Evolutionary conservation across 2,797 vertebrate species (phyloP), one percentile per base, ranked within the genome.

Genomic region (Muraenolepis orangiensis): DNA sequence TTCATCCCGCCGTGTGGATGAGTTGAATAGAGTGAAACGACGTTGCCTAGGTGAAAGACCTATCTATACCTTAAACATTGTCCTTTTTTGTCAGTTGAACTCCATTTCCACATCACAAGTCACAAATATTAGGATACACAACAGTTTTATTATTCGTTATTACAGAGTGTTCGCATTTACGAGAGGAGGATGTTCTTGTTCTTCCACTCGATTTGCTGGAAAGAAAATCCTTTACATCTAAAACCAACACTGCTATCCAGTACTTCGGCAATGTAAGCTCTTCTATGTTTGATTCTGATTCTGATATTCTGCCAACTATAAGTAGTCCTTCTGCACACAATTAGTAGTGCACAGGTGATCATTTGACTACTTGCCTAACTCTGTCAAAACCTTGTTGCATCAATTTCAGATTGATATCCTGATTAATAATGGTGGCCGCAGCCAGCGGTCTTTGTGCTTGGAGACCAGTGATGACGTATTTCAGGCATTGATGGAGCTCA

Each of bases 341-440:
- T 72, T 66, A n/a, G n/a, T n/a, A n/a, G 70, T 46, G 6, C 46
- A n/a, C 69, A 1, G 67, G 29, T 69, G 42, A 46, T 46, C 13
- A 16, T 16, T 46, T 20, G 42, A 46, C 16, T 16, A 16, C 42
- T 46, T 46, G 42, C 28, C 30, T 29, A 8, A 57, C 51, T 18
- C 16, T 1, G 51, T 34, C 32, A 4, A 6, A n/a, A 7, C 23
- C 13, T 46, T 20, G 6, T 67, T 20, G 69, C 12, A 3, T 20
- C 14, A 26, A 78, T 10, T 82, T 74, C 87, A 99, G 98, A 95
- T 99, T 0, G 96, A 99, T 61, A 76, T 99, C 85, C 89, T 99
- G 75, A 88, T 99, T 71, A 99, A 99, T 91, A 99, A 97, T 0
- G 94, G 95, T 0, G 97, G 97, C 13, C 93, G 93, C 31, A 94